Conservation (phyloP, 1,140 invertebrate genomes). For the Zaprionus inermis region DNA sequence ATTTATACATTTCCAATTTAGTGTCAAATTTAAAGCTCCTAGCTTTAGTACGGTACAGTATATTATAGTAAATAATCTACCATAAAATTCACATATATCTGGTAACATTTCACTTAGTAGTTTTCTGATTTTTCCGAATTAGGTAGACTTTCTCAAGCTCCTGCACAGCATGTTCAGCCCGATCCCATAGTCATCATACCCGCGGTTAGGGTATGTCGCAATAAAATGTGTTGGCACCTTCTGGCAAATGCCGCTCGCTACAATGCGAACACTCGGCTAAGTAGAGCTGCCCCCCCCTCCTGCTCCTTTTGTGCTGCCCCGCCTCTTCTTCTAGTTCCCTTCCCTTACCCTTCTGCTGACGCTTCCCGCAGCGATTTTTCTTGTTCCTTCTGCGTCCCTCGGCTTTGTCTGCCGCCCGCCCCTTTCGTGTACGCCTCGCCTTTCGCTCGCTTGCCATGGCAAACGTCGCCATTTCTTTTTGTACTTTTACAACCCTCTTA, state of each 20-base stretch:
- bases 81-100: too few species aligned
- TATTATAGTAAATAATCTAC: too few species aligned
- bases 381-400: neutral
- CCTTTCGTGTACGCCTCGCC: conserved; percentile 67
- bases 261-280: conserved; percentile 76
- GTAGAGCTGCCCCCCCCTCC: conserved; percentile 49
- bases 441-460: conserved; percentile 16
- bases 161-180: too few species aligned
- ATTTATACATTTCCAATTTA: too few species aligned
- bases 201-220: conserved; percentile 59
- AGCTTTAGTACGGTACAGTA: too few species aligned
- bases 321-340: conserved; percentile 77
- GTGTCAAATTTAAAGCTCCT: too few species aligned
- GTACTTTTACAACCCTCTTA: conserved; percentile 80
- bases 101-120: too few species aligned
- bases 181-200: conserved; percentile 27
- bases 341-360: conserved; percentile 47
- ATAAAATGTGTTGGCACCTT: conserved; percentile 81
- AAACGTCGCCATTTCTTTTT: conserved; percentile 75
- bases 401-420: conserved; percentile 76
- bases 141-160: too few species aligned
- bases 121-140: too few species aligned
- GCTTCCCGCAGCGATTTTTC: too few species aligned
- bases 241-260: conserved; percentile 75
- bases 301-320: conserved; percentile 31